Conservation (phyloP, 1,140 invertebrate species). For the Phymorhynchus buccinoides region DNA sequence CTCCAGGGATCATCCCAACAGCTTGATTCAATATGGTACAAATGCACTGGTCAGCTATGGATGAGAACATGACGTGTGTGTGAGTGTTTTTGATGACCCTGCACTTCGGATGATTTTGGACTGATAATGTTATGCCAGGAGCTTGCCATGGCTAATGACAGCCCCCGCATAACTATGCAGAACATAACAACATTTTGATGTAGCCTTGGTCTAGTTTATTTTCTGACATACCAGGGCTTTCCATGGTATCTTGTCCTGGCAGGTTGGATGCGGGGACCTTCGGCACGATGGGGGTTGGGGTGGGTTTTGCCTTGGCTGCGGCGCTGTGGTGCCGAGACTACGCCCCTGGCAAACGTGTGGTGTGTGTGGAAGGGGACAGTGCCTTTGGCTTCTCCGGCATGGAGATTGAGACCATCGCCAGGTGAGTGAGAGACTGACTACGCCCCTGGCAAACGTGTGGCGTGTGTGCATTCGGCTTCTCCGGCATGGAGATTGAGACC, state of each 20-base stretch:
- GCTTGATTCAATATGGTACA: too few species aligned
- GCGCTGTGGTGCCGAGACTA: slow-evolving; percentile 90
- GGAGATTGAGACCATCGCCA: slow-evolving; percentile 96
- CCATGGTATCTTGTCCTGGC: background rate
- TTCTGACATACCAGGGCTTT: too few species aligned
- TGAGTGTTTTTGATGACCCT: too few species aligned
- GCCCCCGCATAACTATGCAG: too few species aligned
- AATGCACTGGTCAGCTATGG: too few species aligned
- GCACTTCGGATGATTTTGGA: too few species aligned
- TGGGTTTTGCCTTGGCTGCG: slow-evolving; percentile 93
- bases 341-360: slow-evolving; percentile 85
- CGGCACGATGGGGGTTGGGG: slow-evolving; percentile 97
- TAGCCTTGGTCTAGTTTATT: too few species aligned
- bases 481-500: slow-evolving; percentile 97
- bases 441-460: slow-evolving; percentile 85
- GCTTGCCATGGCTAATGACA: too few species aligned
- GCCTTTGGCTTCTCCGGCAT: slow-evolving; percentile 98
- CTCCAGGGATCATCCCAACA: too few species aligned
- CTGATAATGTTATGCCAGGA: too few species aligned
- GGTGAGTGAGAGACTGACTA: slow-evolving; percentile 82
- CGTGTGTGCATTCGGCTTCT: slow-evolving; percentile 75
- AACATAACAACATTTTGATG: too few species aligned
- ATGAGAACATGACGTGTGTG: too few species aligned
- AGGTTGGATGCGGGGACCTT: slow-evolving; percentile 83
- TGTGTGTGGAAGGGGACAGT: slow-evolving; percentile 93